Base-by-base conservation (phyloP, 2,888 invertebrate species). In the Melitaea athalia region DNA sequence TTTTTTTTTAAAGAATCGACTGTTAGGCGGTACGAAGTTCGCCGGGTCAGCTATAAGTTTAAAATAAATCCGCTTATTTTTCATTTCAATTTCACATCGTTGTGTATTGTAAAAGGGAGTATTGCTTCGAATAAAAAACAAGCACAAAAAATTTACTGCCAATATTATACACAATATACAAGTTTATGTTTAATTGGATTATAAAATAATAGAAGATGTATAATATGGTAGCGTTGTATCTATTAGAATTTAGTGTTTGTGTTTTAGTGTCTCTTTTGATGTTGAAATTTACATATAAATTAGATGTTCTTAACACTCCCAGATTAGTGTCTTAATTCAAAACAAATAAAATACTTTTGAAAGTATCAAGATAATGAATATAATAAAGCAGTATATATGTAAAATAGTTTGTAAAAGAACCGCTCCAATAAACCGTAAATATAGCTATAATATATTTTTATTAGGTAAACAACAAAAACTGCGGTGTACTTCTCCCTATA, bases 381-480 rank as follows among this genome's bases (percentile, higher is more conserved):
- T 10, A 14, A 49, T 17, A 60, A 31, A 43, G 15, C 17, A 49
- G 33, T 14, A 17, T 10, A 38, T 50, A 17, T 57, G 60, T 61
- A 63, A 68, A 68, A 61, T 24, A 52, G 49, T 33, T 12, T 33
- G 31, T 15, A 24, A 55, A 63, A 59, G 55, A 69, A 59, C 57
- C 57, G 52, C 65, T 57, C 49, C 68, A 74, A 73, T 71, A 65
- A 73, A 70, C 68, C 59, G 52, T 70, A 69, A 72, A 75, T 60
- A 71, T 50, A 68, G 53, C 63, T 49, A 59, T 73, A 71, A 70
- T 70, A 68, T 71, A 72, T 72, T 75, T 57, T 66, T 73, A 74
- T 73, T 67, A 67, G 70, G 72, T 72, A 75, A 75, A 76, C 72
- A 73, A 67, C 31, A 62, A 62, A 68, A 60, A 70, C 53, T 59